Base-by-base conservation (phyloP, 1,140 invertebrate genomes). In the Drosophila rhopaloa region DNA sequence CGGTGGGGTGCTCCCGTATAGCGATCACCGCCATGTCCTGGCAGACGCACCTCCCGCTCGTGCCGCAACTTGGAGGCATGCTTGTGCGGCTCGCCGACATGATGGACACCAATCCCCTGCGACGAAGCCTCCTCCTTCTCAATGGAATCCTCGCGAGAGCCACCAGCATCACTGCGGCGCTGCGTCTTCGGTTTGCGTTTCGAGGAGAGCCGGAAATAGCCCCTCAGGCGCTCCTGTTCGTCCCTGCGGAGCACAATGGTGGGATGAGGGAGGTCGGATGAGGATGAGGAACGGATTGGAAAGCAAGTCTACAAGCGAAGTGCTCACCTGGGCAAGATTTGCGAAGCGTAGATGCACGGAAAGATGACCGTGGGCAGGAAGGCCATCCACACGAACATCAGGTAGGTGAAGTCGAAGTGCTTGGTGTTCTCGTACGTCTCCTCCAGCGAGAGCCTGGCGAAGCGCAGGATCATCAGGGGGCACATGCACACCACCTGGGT, bases 351-450 rank as follows among this genome's bases (percentile, higher is more conserved):
- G 24, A 96, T 90, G 41, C 94, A 90, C 0, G 96, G 95, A 16
- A 95, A 96, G 7, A 94, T 94, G 53, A 95, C 94, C 0, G 95
- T 95, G 35, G 95, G 95, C 38, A 96, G 81, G 68, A 96, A 96
- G 2, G 95, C 95, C 35, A 96, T 91, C 95, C 95, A 96, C 6
- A 96, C 94, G 68, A 96, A 95, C 66, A 94, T 94, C 32, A 95
- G 93, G 84, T 95, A 96, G 2, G 94, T 95, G 16, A 96, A 94
- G 79, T 96, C 96, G 58, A 96, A 95, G 79, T 95, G 94, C 19
- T 93, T 94, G 16, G 93, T 94, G 81, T 96, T 96, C 41, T 95
- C 94, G 66, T 96, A 95, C 0, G 95, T 96, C 84, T 96, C 96
- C 41, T 94, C 92, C 10, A 96, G 90, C 32, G 95, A 94, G 57